Evolutionary conservation across 37 sponge, comb jelly and placozoan genomes (phyloP).

Genomic region (Oscarella lobularis): DNA sequence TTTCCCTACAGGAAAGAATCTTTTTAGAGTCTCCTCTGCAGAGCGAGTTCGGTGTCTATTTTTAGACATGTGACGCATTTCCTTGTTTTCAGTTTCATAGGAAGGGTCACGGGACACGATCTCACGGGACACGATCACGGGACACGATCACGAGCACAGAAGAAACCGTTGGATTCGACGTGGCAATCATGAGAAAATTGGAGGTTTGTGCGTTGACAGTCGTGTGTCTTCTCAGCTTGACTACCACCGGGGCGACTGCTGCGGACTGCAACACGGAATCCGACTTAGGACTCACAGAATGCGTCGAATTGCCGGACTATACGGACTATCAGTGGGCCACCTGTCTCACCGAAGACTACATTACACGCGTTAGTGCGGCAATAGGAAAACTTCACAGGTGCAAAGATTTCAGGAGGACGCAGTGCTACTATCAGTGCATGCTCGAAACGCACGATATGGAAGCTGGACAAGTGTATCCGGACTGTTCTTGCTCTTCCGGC

Average conservation of each 20-base stretch:
- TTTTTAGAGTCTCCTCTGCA: background rate
- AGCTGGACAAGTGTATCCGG: constrained; percentile 12
- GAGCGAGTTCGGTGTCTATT: background rate
- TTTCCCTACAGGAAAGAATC: background rate
- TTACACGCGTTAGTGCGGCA: background rate
- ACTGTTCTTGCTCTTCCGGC: constrained; percentile 13
- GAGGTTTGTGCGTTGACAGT: too few relatives aligned
- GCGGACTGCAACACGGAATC: background rate
- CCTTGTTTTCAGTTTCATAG: too few relatives aligned
- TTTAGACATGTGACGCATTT: too few relatives aligned
- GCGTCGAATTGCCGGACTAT: constrained; percentile 16
- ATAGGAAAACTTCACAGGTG: background rate
- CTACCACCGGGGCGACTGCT: too few relatives aligned
- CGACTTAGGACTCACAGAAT: constrained; percentile 15
- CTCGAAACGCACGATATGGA: constrained; percentile 11
- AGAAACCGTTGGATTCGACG: too few relatives aligned
- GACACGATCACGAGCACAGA: too few relatives aligned
- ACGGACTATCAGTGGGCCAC: constrained; percentile 34
- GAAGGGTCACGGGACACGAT: too few relatives aligned
- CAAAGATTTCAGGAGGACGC: background rate
- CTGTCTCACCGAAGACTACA: constrained; percentile 32
- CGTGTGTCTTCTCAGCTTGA: too few relatives aligned
- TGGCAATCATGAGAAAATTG: too few relatives aligned
- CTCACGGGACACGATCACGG: too few relatives aligned
- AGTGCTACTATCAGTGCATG: constrained; percentile 28